Evolutionary conservation across 1,140 invertebrate genomes (phyloP), one percentile per base, ranked within the genome.

Genomic region (Rhynchophorus ferrugineus): DNA sequence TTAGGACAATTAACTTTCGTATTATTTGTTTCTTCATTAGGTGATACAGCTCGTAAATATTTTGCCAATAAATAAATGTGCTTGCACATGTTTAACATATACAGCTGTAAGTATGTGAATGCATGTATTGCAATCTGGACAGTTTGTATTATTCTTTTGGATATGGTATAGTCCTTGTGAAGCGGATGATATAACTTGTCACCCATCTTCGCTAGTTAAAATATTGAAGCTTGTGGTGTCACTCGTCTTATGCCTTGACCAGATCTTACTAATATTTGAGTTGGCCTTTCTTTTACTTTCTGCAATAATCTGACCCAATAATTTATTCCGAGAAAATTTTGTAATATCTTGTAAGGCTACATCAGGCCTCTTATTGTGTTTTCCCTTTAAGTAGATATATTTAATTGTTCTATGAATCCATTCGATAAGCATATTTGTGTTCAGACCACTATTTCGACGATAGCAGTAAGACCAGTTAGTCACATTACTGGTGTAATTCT

Each of bases 401-500:
- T 57, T 54, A 5, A 57, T 49, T 11, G 51, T 54, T n/a, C 22
- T 17, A 21, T 57, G 50, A 50, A 54, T 57, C 3, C 42, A 13
- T 18, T 57, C 56, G 9, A 54, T 13, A 38, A 36, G 20, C 45
- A 54, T 54, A 41, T 54, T 57, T 6, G 50, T 54, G 50, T 57
- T 49, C 2, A 54, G 9, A 11, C 38, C 49, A 20, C 17, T 24
- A 5, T 55, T 9, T 21, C 46, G 16, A 3, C 44, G 8, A 29
- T 47, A 39, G 19, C 46, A 54, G 47, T 54, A 43, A 9, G 51
- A 46, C 51, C 52, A 58, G n/a, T 13, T 1, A 37, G 50, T 16
- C 2, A 18, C 8, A 44, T 42, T 54, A 8, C 54, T 42, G 2
- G 16, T 21, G 44, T 54, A 58, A 37, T 54, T 41, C 11, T 41